Conservation (phyloP, 2,797 vertebrate genomes). For the Sebastiscus tertius region DNA sequence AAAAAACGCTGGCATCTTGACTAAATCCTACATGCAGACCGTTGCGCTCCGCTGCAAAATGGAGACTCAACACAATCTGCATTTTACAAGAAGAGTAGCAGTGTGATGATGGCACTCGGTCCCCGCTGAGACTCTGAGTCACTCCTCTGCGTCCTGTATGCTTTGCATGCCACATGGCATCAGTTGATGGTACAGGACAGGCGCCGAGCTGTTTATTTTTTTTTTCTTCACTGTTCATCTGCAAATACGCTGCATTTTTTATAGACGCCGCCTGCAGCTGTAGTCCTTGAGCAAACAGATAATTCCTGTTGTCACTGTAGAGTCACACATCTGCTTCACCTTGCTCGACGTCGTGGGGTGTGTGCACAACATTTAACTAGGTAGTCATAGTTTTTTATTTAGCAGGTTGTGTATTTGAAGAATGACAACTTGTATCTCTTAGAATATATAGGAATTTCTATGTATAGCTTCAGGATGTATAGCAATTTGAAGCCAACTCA, state of each 20-base stretch:
- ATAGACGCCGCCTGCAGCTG: constrained; percentile 47
- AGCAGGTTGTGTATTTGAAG: constrained; percentile 17
- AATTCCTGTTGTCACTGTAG: constrained; percentile 52
- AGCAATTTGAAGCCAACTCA: not conserved
- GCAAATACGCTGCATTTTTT: constrained; percentile 45
- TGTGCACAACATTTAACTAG: constrained; percentile 44
- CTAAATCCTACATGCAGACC: not conserved
- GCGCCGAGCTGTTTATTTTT: constrained; percentile 32
- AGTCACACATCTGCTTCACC: constrained; percentile 53
- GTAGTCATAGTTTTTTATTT: constrained; percentile 16
- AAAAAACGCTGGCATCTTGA: not conserved
- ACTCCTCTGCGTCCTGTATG: constrained; percentile 33
- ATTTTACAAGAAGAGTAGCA: constrained; percentile 16
- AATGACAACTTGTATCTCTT: constrained; percentile 10
- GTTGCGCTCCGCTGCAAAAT: not conserved
- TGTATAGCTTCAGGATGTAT: not conserved
- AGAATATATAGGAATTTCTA: constrained; percentile 1
- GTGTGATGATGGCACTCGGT: constrained; percentile 7
- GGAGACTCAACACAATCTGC: constrained; percentile 7
- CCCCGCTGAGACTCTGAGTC: constrained; percentile 38
- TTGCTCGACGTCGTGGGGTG: constrained; percentile 15
- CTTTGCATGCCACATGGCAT: constrained; percentile 37
- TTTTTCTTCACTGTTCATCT: constrained; percentile 29
- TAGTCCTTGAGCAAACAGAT: constrained; percentile 60
- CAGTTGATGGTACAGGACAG: constrained; percentile 27